A percentile compares a stretch with the other conserved stretches of the same genome.
Conservation (phyloP, 2,888 invertebrate species). For the Therioaphis trifolii region DNA sequence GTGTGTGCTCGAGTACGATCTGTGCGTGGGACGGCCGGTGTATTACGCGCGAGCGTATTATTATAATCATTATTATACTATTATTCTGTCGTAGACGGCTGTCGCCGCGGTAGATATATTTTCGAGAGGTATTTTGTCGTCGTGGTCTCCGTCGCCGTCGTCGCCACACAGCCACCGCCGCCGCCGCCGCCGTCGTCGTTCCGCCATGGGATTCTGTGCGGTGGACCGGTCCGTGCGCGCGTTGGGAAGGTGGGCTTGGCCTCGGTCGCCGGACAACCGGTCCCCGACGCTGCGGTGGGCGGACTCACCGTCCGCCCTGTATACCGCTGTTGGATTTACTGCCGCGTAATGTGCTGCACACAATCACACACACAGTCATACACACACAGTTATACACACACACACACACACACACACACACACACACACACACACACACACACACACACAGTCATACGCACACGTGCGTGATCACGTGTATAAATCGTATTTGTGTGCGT, state of each 20-base stretch:
- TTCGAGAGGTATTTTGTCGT: slow-evolving; percentile 26
- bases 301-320: slow-evolving; percentile 71
- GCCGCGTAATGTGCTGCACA: not conserved
- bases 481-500: no score
- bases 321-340: slow-evolving; percentile 51
- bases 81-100: not conserved
- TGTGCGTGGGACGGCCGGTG: no score
- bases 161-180: not conserved
- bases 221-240: slow-evolving; percentile 64
- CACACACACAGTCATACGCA: not conserved
- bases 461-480: not conserved
- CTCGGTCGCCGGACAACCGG: slow-evolving; percentile 70
- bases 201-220: slow-evolving; percentile 62
- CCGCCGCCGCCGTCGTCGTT: not conserved
- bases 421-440: no score
- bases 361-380: no score
- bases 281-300: slow-evolving; percentile 72
- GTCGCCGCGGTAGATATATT: slow-evolving; percentile 8
- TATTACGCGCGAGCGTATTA: no score
- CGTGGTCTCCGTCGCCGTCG: not conserved
- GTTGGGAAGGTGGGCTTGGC: slow-evolving; percentile 69
- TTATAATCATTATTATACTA: no score
- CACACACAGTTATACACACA: no score
- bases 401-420: not conserved
- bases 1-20: no score